Evolutionary conservation across 2,113 vertebrate species (phyloP).

Genomic region (Phaethornis superciliosus): DNA sequence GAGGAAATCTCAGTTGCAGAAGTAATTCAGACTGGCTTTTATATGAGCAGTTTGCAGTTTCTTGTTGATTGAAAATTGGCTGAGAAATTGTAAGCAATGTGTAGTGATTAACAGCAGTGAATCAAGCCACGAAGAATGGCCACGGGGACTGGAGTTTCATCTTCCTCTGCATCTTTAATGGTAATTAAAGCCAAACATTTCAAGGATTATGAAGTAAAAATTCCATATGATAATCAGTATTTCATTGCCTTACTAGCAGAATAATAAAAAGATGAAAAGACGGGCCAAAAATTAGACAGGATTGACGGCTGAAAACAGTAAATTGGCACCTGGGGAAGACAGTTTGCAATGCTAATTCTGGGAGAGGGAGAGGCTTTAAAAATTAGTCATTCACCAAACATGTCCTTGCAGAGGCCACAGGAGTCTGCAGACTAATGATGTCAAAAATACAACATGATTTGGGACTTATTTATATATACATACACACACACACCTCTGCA

Average conservation of each 20-base stretch:
- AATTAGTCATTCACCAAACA: not conserved
- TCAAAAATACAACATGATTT: not conserved
- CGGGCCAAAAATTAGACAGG: not conserved
- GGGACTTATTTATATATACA: not conserved
- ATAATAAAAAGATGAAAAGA: not conserved
- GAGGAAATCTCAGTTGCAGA: constrained; percentile 12
- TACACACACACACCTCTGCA: not conserved
- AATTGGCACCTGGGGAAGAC: not conserved
- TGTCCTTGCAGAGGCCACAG: not conserved
- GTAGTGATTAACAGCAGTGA: constrained; percentile 21
- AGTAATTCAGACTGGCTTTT: constrained; percentile 28
- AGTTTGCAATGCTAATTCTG: not conserved
- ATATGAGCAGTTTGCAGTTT: constrained; percentile 42
- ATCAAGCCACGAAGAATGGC: not conserved
- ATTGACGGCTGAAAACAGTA: not conserved
- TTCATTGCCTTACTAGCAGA: not conserved
- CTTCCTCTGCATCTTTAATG: not conserved
- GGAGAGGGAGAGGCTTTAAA: not conserved
- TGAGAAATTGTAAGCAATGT: constrained; percentile 37
- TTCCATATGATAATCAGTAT: not conserved
- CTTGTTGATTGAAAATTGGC: constrained; percentile 50
- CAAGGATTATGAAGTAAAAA: not conserved
- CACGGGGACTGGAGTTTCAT: not conserved
- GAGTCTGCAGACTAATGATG: not conserved
- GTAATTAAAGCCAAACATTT: not conserved